Base-by-base conservation (phyloP, 2,113 vertebrate species). In the Gobius niger region DNA sequence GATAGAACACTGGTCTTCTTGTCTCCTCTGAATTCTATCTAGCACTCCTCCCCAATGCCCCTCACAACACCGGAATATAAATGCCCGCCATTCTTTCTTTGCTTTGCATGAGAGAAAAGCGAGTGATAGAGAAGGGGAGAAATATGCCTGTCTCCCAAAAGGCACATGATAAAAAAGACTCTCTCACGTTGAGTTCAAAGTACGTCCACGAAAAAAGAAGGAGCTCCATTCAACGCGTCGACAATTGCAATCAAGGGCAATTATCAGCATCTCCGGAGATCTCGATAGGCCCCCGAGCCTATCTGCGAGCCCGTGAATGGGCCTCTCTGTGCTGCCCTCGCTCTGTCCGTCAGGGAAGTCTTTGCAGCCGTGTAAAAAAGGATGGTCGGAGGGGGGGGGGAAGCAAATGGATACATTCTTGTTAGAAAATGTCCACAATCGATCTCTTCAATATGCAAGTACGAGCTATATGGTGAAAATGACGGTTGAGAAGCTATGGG, bases 1-100 rank as follows among this genome's bases (percentile, higher is more conserved):
- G 87, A 90, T 87, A 84, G 89, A 91, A 93, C 92, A 93, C 90
- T 90, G 91, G 87, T 85, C 89, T 88, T 89, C 90, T 93, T 93
- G 92, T 93, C 88, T 89, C 87, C 40, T 67, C 78, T 90, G 89
- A 91, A 90, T 92, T 91, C 90, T 85, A 90, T 91, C 88, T 83
- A 78, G 67, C 84, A 77, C 82, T 77, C 70, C 82, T 86, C 78
- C 76, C 80, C 63, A 90, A 90, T 83, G 80, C 87, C 79, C 87
- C 81, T 54, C 52, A 72, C 87, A 82, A 87, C 85, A 85, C 70
- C 89, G 83, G 91, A 91, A 92, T 91, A 92, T 93, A 92, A 92
- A 93, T 93, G 91, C 78, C 44, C 60, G 76, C 85, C 86, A 89
- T 92, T 92, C 90, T 92, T 89, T 53, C 52, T 11, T 4, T 7